Evolutionary conservation across 2,113 vertebrate species (phyloP).

Genomic region (Shinisaurus crocodilurus): DNA sequence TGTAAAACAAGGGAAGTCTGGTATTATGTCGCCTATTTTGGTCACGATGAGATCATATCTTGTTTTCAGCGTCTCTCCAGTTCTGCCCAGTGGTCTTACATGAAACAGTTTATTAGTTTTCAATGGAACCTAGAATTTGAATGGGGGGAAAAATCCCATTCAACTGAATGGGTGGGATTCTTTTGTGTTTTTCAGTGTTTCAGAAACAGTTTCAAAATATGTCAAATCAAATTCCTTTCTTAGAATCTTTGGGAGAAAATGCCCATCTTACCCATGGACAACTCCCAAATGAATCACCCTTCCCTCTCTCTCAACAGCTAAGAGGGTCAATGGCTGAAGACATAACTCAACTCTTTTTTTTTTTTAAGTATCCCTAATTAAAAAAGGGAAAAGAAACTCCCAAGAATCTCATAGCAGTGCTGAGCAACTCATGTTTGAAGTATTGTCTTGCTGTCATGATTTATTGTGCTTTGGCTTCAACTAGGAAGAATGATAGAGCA

Average conservation of each 20-base stretch:
- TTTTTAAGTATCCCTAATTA: conserved; percentile 26
- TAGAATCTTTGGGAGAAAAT: conserved; percentile 55
- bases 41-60: conserved; percentile 72
- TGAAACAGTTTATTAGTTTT: conserved; percentile 60
- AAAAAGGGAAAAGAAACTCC: conserved; percentile 42
- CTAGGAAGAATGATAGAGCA: conserved; percentile 2
- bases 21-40: conserved; percentile 51
- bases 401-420: conserved; percentile 55
- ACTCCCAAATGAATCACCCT: conserved; percentile 20
- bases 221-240: conserved; percentile 38
- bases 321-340: conserved; percentile 43
- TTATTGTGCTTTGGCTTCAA: neutral
- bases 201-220: conserved; percentile 51
- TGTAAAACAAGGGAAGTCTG: conserved; percentile 66
- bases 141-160: conserved; percentile 58
- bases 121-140: conserved; percentile 61
- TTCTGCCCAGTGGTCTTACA: conserved; percentile 70
- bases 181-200: conserved; percentile 68
- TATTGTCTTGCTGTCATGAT: conserved; percentile 7
- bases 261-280: conserved; percentile 45
- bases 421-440: conserved; percentile 45
- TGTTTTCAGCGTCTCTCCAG: conserved; percentile 69
- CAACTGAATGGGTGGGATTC: conserved; percentile 63
- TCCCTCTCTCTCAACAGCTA: conserved; percentile 26
- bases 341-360: conserved; percentile 62